Base-by-base conservation (phyloP, 2,888 invertebrate species). In the Drosophila algonquin region DNA sequence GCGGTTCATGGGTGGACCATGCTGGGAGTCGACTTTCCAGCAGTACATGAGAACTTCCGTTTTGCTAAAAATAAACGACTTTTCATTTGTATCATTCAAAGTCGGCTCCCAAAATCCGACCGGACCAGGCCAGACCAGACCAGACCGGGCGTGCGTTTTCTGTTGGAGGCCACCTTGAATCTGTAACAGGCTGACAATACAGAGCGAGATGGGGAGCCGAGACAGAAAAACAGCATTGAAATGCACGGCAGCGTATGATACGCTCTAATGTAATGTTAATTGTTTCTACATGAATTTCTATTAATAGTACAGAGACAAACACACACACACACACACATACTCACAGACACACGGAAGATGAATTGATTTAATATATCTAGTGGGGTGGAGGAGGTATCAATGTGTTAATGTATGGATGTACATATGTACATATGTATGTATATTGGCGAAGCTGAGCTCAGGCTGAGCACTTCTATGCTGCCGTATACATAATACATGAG, bases 111-210 rank as follows among this genome's bases (percentile, higher is more conserved):
- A 35, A 35, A 12, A 14, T 12, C 35, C 35, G 12, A 14, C 35
- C 35, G 35, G 35, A 14, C 12, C 35, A 5, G 46, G 30, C 18
- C 30, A 5, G 46, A 45, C 18, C 30, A 30, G 32, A n/a, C n/a
- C 44, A 45, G 35, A 53, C 47, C 21, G 52, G 12, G 58, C 48
- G 8, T 69, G 65, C 75, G 46, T 65, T 52, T 45, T 2, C n/a
- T 40, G 40, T n/a, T 40, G n/a, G n/a, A 7, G 47, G 7, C n/a
- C 74, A 89, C 83, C 83, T 83, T 83, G 83, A 89, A 69, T 72
- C 68, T 87, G 83, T 87, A 89, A 87, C 80, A 76, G 27, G 27
- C 32, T 51, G 44, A 9, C 24, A 69, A 68, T 51, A 35, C 40
- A 50, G 62, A 14, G 59, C 30, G 30, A 45, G 59, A 9, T 12